These are phyloP conservation scores for Philonicus albiceps DNA, from an alignment of 2,888 invertebrate species.

Conservation along the genomic window DNA sequence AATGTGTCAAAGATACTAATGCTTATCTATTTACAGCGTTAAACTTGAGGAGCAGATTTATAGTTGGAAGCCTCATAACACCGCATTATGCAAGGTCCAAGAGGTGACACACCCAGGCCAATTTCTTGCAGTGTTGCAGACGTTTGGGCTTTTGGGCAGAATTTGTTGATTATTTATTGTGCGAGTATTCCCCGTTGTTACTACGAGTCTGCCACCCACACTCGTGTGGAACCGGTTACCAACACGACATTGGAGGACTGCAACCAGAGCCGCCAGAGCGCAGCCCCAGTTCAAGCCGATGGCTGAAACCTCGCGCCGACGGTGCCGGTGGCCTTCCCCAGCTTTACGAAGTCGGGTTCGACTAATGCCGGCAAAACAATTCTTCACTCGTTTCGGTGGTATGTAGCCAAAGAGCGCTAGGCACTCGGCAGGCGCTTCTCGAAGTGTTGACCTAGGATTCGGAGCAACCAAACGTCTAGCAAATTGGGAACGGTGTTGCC, in stretches of 20 bases:
- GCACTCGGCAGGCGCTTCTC: background rate
- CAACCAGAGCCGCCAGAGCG: background rate
- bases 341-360: background rate
- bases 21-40: background rate
- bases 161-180: background rate
- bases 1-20: background rate
- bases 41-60: background rate
- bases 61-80: background rate
- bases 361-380: background rate
- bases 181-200: background rate
- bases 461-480: background rate
- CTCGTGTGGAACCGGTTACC: background rate
- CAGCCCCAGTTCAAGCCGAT: background rate
- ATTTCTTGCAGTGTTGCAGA: background rate
- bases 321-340: background rate
- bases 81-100: background rate
- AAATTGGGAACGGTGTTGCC: background rate
- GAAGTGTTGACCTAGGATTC: constrained; percentile 7
- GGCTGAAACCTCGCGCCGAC: background rate
- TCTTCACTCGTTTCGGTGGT: background rate
- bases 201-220: constrained; percentile 4
- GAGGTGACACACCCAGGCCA: constrained; percentile 8
- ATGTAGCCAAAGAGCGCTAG: background rate
- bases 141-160: background rate
- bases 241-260: background rate